Conservation (phyloP, 1,140 invertebrate genomes). For the Latrodectus geometricus region DNA sequence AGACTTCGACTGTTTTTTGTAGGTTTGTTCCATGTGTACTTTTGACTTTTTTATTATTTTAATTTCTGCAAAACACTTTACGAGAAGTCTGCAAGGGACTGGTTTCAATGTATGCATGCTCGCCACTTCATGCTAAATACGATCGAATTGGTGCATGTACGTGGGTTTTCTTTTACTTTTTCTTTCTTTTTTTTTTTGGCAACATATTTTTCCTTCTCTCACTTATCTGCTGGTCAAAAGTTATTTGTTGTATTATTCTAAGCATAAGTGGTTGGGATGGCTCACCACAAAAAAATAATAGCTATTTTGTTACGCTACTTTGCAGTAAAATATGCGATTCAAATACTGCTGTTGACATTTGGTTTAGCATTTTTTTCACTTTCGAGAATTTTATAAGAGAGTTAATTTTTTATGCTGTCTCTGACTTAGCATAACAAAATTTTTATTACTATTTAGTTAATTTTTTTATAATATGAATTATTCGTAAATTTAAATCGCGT, state of each 20-base stretch:
- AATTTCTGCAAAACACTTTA: constrained; percentile 43
- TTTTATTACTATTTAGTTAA: no score
- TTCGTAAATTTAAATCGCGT: no score
- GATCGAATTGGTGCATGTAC: constrained; percentile 3
- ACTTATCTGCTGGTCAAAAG: neutral
- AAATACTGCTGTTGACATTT: constrained; percentile 28
- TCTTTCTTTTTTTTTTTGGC: neutral
- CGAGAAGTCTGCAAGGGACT: constrained; percentile 29
- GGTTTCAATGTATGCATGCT: constrained; percentile 39
- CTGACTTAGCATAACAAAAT: no score
- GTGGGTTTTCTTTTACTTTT: neutral
- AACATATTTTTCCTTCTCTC: neutral
- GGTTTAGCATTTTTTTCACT: no score
- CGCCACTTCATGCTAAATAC: constrained; percentile 9
- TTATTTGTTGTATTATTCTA: neutral
- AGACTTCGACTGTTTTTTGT: neutral
- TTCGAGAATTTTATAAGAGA: no score
- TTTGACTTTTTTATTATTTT: constrained; percentile 7
- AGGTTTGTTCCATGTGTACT: constrained; percentile 7
- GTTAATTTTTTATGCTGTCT: no score
- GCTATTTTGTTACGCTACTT: neutral
- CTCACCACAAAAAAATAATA: neutral
- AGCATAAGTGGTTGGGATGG: constrained; percentile 2
- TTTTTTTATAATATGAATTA: no score
- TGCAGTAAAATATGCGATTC: neutral